These are phyloP conservation scores for Drosophila orosa DNA, from an alignment of 1,140 invertebrate species.

Conservation along the genomic window DNA sequence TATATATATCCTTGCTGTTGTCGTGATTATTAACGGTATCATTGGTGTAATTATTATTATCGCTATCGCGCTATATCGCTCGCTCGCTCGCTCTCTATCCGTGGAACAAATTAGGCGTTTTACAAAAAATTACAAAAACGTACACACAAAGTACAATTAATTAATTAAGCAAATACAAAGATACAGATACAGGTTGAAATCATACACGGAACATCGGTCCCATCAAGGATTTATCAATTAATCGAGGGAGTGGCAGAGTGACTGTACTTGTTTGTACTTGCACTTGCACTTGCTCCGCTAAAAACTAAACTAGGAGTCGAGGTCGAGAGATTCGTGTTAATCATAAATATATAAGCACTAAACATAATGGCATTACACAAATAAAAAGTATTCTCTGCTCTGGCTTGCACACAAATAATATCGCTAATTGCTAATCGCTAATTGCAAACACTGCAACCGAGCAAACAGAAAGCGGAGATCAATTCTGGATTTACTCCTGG, in stretches of 20 bases:
- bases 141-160: conserved; percentile 57
- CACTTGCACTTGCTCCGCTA: conserved; percentile 42
- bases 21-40: conserved; percentile 45
- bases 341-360: conserved; percentile 55
- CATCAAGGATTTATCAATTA: conserved; percentile 13
- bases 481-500: conserved; percentile 20
- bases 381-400: conserved; percentile 63
- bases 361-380: conserved; percentile 48
- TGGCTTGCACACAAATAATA: conserved; percentile 76
- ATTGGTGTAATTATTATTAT: conserved; percentile 44
- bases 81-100: conserved; percentile 6
- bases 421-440: conserved; percentile 51
- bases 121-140: conserved; percentile 59
- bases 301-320: conserved; percentile 36
- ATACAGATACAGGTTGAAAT: conserved; percentile 46
- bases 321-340: conserved; percentile 43
- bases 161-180: conserved; percentile 54
- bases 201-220: conserved; percentile 35
- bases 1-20: conserved; percentile 47
- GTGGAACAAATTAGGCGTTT: conserved; percentile 35
- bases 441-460: conserved; percentile 38
- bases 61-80: conserved; percentile 30
- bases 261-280: no score
- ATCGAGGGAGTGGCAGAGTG: conserved; percentile 9
- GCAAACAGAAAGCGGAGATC: conserved; percentile 37